Evolutionary conservation across 2,888 invertebrate species (phyloP), one percentile per base, ranked within the genome.

Genomic region (Thymelicus acteon): DNA sequence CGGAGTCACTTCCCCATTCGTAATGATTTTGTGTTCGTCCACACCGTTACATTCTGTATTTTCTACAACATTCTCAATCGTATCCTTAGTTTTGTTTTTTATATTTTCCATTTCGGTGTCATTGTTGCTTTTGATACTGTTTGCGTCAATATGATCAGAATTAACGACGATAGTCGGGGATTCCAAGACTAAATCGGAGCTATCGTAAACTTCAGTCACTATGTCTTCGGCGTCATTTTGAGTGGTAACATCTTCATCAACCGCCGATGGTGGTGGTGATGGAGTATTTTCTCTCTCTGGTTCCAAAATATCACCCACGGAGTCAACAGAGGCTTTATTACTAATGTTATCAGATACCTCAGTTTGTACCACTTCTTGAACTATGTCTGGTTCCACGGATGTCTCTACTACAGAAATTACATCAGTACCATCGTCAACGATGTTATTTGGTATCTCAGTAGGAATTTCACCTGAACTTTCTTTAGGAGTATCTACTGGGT

Each of bases 31-130:
- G 31, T 77, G 72, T 13, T 79, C 79, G 39, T 73, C 72, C 62
- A 81, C 83, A 39, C 87, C 89, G 76, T 89, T 89, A 79, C 83
- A 86, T 72, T 85, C 85, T 64, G 74, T 49, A 10, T 72, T 75
- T 72, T 80, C 80, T 19, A 77, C 75, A 60, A 77, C 73, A 64
- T 79, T 81, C 39, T 73, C 83, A 68, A 80, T 73, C 3, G 77
- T 71, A 66, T 82, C 83, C 75, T 81, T 84, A 68, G 80, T 77
- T 54, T 82, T 84, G 37, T 82, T 85, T 67, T 84, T 85, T 48
- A 82, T 39, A 68, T 82, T 82, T 72, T 84, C 81, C 57, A 75
- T 74, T 44, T 83, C 81, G 3, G 78, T 78, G 66, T 75, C 77
- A 71, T 75, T 75, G 52, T 69, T 60, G 44, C 68, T 68, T 71